Conservation (phyloP, 2,113 vertebrate species). For the Corynorhinus townsendii region DNA sequence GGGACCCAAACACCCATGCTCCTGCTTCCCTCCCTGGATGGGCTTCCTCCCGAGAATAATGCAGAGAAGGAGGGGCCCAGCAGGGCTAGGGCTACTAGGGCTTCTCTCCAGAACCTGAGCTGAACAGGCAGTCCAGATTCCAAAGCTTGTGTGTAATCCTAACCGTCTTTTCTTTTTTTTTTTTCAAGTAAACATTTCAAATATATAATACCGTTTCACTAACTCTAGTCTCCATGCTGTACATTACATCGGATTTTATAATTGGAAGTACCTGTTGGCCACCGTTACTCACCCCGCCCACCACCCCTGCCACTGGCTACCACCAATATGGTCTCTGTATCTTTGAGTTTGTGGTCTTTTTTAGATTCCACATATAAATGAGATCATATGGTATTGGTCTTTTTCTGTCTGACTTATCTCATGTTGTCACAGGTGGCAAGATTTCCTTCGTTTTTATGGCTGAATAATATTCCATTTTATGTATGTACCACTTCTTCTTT, state of each 20-base stretch:
- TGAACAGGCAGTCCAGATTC: not conserved
- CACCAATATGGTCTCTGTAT: not conserved
- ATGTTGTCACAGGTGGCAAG: not conserved
- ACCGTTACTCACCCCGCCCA: not conserved
- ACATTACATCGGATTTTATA: not conserved
- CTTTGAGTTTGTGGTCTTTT: not conserved
- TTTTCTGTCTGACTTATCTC: not conserved
- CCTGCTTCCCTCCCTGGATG: not conserved
- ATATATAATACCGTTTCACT: not conserved
- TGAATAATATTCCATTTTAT: not conserved
- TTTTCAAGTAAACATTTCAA: not conserved
- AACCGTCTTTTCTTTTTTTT: not conserved
- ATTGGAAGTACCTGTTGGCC: not conserved
- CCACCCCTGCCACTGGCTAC: not conserved
- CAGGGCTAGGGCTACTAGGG: not conserved
- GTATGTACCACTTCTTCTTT: not conserved
- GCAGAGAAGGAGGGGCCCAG: not conserved
- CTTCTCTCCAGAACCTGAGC: not conserved
- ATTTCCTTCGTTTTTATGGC: not conserved
- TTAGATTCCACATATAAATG: not conserved
- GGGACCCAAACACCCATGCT: not conserved
- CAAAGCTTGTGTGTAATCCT: not conserved
- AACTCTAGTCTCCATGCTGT: not conserved
- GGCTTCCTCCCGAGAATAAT: not conserved
- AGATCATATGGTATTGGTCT: not conserved